A percentile compares a stretch with the other conserved stretches of the same genome.
Evolutionary conservation across 2,888 invertebrate genomes (phyloP).

Genomic region (Hydrotaea diabolus): DNA sequence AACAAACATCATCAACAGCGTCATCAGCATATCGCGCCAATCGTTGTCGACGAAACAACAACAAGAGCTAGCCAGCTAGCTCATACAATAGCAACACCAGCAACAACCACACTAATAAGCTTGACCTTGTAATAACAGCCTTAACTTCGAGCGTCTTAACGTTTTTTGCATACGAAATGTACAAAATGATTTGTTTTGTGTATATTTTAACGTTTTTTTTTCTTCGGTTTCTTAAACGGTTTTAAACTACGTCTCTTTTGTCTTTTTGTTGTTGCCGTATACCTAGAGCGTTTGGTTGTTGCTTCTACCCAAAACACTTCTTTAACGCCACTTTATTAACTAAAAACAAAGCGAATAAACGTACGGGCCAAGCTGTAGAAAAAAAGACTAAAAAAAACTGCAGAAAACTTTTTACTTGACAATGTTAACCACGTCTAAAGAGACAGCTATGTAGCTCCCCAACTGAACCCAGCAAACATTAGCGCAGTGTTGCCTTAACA

Average conservation of each 20-base stretch:
- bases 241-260: conserved; percentile 64
- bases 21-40: conserved; percentile 25
- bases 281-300: conserved; percentile 34
- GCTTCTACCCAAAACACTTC: conserved; percentile 55
- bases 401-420: conserved; percentile 66
- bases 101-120: conserved; percentile 65
- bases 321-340: conserved; percentile 67
- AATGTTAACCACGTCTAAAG: conserved; percentile 66
- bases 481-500: conserved; percentile 44
- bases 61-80: not conserved
- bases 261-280: not conserved
- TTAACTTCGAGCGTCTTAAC: conserved; percentile 71
- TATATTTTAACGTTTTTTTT: conserved; percentile 69
- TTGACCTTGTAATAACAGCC: conserved; percentile 68
- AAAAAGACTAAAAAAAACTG: conserved; percentile 27
- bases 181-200: conserved; percentile 37
- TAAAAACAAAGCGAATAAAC: conserved; percentile 36
- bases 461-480: conserved; percentile 13
- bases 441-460: conserved; percentile 36
- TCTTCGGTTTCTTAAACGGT: conserved; percentile 68
- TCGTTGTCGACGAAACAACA: conserved; percentile 40
- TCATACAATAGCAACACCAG: conserved; percentile 31
- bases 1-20: conserved; percentile 55
- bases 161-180: conserved; percentile 79
- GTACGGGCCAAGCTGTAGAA: not conserved